Evolutionary conservation across 2,113 vertebrate species (phyloP), one percentile per base, ranked within the genome.

Genomic region (Trochalopteron elliotii): DNA sequence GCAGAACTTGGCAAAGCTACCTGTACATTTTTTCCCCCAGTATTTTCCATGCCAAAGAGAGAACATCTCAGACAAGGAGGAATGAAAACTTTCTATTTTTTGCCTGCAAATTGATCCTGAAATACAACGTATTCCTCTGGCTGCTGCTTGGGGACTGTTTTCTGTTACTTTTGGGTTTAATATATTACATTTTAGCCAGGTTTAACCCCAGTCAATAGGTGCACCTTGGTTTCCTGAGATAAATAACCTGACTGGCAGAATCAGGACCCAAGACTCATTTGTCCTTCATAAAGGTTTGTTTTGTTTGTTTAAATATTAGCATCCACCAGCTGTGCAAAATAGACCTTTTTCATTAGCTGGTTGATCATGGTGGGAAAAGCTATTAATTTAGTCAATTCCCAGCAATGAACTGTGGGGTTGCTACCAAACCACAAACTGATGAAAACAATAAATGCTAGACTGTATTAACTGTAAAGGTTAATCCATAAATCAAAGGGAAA

Each of bases 401-500:
- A 93, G 56, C 96, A 96, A 98, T 90, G 97, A 97, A 91, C 94
- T 97, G 86, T 95, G 88, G 82, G 96, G 94, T 93, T 96, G 94
- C 97, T 95, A 91, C 92, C 91, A 82, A 96, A 96, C 91, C 95
- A 95, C 45, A 3, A 80, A 72, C 69, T 74, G 89, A 87, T 92
- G 93, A 91, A 96, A 97, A 95, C 94, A 93, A 97, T 96, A 97
- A 97, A 97, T 69, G 80, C 87, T 91, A 39, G 68, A 95, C 79
- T 95, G 78, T 44, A 93, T 97, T 93, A 96, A 95, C 94, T 93
- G 94, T 96, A 98, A 97, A 98, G 98, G 97, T 97, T 98, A 97
- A 97, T 97, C 94, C 97, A 97, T 98, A 97, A 98, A 98, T 98
- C 98, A 98, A 96, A 97, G 81, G 96, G 86, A 98, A 98, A 98